These are phyloP conservation scores for Xenopus laevis DNA, from an alignment of 2,113 vertebrate genomes.

Conservation along the genomic window DNA sequence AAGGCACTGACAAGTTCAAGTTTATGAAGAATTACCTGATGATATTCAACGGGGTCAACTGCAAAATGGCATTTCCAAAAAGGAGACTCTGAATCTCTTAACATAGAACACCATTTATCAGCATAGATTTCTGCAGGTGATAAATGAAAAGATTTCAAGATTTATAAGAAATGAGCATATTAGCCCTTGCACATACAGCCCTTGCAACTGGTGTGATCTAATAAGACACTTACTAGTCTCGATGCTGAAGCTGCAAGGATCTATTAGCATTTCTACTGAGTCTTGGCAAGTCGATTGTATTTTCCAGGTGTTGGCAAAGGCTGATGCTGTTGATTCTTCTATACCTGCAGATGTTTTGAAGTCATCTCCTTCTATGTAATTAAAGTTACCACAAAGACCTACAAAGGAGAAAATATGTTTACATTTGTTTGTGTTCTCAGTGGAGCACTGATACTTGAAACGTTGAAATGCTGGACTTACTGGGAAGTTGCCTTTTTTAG, in stretches of 20 bases:
- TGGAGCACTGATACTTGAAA: too few species aligned
- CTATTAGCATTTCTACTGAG: constrained; percentile 70
- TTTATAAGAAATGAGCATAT: background rate
- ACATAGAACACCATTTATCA: constrained; percentile 83
- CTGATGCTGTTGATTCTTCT: constrained; percentile 81
- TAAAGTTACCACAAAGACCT: constrained; percentile 95
- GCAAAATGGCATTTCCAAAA: constrained; percentile 74
- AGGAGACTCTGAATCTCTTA: constrained; percentile 61
- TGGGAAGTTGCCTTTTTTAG: too few species aligned
- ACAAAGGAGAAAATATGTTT: background rate
- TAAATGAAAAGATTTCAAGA: background rate
- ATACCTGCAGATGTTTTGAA: constrained; percentile 75
- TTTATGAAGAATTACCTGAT: constrained; percentile 68
- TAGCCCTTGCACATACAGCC: background rate
- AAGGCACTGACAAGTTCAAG: too few species aligned
- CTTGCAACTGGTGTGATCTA: background rate
- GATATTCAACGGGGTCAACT: constrained; percentile 75
- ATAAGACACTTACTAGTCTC: constrained; percentile 78
- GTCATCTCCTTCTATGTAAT: constrained; percentile 79
- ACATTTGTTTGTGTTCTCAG: background rate
- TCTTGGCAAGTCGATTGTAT: constrained; percentile 71
- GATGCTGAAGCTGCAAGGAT: constrained; percentile 83
- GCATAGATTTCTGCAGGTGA: constrained; percentile 75
- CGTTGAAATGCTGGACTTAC: too few species aligned
- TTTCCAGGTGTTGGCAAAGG: constrained; percentile 90